Evolutionary conservation across 1,140 invertebrate genomes (phyloP), one percentile per base, ranked within the genome.

Genomic region (Cotesia glomerata): DNA sequence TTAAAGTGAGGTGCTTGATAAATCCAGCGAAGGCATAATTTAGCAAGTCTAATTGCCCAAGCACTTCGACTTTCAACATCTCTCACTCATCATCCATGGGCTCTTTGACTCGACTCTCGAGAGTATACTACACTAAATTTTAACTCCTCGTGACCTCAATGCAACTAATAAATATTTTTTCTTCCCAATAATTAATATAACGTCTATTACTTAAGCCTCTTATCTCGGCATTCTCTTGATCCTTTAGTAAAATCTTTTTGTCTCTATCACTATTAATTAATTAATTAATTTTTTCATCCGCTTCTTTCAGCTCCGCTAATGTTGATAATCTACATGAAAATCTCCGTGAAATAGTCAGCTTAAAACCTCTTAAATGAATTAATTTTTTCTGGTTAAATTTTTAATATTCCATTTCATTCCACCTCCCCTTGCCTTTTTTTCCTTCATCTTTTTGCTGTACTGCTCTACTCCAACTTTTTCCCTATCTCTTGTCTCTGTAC

Each of bases 41-140:
- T 51, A 62, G 69, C 69, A 70, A 70, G 58, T 70, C 69, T 70
- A 70, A 70, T 70, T 70, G 69, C 59, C 16, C 58, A 49, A 26
- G 59, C 69, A 51, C 56, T 70, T 62, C 54, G 58, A 45, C 39
- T 45, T 45, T 26, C 26, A 45, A 45, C 39, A 45, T 52, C 45
- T 52, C 51, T 68, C 18, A 14, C 49, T 34, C 1, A 51, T 51
- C 39, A 45, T 66, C 45, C 64, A 49, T 66, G 49, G 49, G 18
- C 16, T 45, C 36, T 65, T 65, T 65, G 14, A 66, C 36, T 18
- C 4, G 32, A 52, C 52, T 51, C 32, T 51, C 45, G 16, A 32
- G 36, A n/a, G 35, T 26, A 68, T 52, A 51, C 52, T 56, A 56
- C 7, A 56, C n/a, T 56, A 56, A 14, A 45, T 45, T 64, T 45